Evolutionary conservation across 2,113 vertebrate species (phyloP).

Genomic region (Chaenocephalus aceratus): DNA sequence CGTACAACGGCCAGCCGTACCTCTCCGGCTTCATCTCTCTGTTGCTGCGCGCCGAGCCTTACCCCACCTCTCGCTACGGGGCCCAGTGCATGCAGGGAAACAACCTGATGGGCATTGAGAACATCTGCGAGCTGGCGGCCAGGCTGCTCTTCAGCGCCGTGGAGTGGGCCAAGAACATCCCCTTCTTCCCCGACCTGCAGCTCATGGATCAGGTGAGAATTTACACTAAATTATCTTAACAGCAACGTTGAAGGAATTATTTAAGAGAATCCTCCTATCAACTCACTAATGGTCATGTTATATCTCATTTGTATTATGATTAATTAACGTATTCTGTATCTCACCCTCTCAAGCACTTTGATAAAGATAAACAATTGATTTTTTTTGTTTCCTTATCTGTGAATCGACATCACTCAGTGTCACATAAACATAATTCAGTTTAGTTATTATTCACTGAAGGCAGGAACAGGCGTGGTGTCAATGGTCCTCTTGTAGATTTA

Average conservation of each 20-base stretch:
- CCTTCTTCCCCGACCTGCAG: constrained; percentile 90
- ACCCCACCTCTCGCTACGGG: constrained; percentile 88
- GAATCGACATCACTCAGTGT: background rate
- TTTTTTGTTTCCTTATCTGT: background rate
- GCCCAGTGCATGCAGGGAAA: constrained; percentile 90
- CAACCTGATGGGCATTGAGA: constrained; percentile 90
- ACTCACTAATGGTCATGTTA: too few species aligned
- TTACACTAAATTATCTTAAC: background rate
- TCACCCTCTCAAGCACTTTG: background rate
- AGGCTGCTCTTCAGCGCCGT: constrained; percentile 90
- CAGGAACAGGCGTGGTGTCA: constrained; percentile 5
- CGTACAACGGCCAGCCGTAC: constrained; percentile 87
- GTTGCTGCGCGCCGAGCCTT: constrained; percentile 89
- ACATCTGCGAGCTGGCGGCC: constrained; percentile 90
- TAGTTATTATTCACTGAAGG: background rate
- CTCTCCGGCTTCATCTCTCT: constrained; percentile 89
- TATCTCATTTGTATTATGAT: background rate
- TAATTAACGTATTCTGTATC: background rate
- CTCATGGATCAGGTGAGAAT: constrained; percentile 86
- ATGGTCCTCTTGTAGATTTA: constrained; percentile 35
- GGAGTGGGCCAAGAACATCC: constrained; percentile 92
- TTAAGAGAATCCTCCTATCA: too few species aligned
- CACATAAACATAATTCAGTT: background rate
- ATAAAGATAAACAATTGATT: background rate
- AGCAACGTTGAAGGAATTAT: background rate